Percentiles rank a stretch among this genome's conserved stretches.
phyloP scores from a whole-genome alignment of 2,113 vertebrate genomes.

The Calidris pugnax region DNA sequence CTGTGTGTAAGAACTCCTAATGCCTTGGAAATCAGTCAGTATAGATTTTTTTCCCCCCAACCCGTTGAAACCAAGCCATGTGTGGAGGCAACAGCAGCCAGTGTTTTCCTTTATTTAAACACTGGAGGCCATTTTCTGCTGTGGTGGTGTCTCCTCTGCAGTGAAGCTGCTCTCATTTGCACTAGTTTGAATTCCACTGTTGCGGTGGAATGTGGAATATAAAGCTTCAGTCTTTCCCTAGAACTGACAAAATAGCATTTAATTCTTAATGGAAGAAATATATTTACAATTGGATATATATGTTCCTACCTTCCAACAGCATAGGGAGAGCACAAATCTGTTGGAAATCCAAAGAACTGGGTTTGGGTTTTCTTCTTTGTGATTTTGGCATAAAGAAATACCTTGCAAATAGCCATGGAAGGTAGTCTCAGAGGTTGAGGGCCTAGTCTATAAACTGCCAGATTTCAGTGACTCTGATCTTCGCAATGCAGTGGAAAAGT shows the following conservation, averaged over 20 bases:
- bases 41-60: not conserved
- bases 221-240: not conserved
- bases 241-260: not conserved
- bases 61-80: not conserved
- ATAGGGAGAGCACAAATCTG: not conserved
- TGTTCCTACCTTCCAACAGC: not conserved
- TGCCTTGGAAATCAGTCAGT: slow-evolving; percentile 41
- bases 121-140: not conserved
- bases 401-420: not conserved
- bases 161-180: not conserved
- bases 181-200: not conserved
- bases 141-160: not conserved
- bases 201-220: not conserved
- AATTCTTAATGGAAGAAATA: not conserved
- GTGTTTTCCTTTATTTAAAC: slow-evolving; percentile 3
- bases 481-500: not conserved
- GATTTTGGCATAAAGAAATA: not conserved
- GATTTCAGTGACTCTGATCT: not conserved
- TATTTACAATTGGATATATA: not conserved
- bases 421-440: not conserved
- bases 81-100: not conserved
- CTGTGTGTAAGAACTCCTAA: slow-evolving; percentile 30
- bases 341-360: not conserved
- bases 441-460: not conserved
- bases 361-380: not conserved